These are phyloP conservation scores for Dyspetes luteomarginatus DNA, from an alignment of 2,888 invertebrate species.

Conservation along the genomic window DNA sequence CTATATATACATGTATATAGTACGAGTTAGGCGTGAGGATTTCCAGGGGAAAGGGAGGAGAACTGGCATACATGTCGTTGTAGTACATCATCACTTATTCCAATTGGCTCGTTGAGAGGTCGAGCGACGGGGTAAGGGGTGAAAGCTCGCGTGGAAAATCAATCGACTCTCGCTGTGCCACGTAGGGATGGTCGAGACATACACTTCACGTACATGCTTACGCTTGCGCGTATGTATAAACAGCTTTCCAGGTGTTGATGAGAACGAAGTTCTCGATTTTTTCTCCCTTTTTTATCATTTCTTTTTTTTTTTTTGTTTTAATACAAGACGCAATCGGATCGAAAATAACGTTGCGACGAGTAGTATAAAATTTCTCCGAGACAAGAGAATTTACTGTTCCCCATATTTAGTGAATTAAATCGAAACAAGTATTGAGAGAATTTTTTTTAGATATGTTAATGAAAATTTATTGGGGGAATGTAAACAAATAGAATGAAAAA, in stretches of 20 bases:
- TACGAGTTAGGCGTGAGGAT: slow-evolving; percentile 31
- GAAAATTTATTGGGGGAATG: too few relatives aligned
- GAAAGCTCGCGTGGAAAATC: slow-evolving; percentile 62
- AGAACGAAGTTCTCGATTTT: too few relatives aligned
- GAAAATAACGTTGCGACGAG: too few relatives aligned
- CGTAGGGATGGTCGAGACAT: slow-evolving; percentile 11
- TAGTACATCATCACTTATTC: slow-evolving; percentile 71
- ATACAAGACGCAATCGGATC: too few relatives aligned
- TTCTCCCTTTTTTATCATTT: too few relatives aligned
- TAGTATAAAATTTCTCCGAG: too few relatives aligned
- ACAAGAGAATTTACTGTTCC: too few relatives aligned
- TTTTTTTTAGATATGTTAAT: too few relatives aligned
- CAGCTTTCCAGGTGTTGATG: not conserved
- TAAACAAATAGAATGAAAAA: too few relatives aligned
- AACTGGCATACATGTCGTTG: slow-evolving; percentile 51
- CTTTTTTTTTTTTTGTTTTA: not conserved
- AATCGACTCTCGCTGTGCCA: slow-evolving; percentile 57
- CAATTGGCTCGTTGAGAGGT: slow-evolving; percentile 70
- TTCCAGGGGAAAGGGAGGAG: slow-evolving; percentile 52
- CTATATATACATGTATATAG: not conserved
- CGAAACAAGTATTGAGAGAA: too few relatives aligned
- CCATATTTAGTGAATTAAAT: not conserved
- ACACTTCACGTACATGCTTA: slow-evolving; percentile 6
- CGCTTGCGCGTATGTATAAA: not conserved
- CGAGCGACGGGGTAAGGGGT: slow-evolving; percentile 49